Evolutionary conservation across 1,140 invertebrate species (phyloP).

Genomic region (Pogonognathellus flavescens): DNA sequence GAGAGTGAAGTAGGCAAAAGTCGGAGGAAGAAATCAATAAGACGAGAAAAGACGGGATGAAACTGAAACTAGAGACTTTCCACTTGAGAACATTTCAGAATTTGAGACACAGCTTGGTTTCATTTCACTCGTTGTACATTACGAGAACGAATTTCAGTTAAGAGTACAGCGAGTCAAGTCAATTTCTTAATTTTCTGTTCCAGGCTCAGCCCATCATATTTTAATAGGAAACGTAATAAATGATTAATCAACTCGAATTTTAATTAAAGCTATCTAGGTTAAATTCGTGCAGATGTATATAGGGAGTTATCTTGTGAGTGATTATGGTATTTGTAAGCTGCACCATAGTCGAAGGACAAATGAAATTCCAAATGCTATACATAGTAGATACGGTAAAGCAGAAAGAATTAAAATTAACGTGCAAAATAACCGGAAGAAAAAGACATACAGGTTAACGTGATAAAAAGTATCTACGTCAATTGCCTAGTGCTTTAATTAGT

Average conservation of each 20-base stretch:
- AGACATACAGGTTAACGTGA: too few relatives aligned
- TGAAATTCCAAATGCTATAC: background rate
- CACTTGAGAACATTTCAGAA: background rate
- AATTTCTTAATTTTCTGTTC: conserved; percentile 22
- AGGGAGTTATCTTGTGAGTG: background rate
- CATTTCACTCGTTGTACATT: background rate
- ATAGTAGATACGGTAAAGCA: background rate
- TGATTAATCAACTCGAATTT: conserved; percentile 24
- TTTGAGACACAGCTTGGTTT: background rate
- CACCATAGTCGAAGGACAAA: background rate
- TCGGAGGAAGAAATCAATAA: background rate
- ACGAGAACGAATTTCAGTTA: too few relatives aligned
- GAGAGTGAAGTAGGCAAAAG: background rate
- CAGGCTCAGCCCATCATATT: background rate
- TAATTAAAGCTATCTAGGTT: background rate
- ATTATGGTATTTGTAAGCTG: background rate
- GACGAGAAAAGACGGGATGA: background rate
- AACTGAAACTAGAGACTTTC: background rate
- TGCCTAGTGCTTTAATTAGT: background rate
- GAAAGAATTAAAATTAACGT: background rate
- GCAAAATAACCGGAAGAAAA: too few relatives aligned
- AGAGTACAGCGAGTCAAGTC: background rate
- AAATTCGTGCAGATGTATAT: too few relatives aligned
- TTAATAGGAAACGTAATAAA: conserved; percentile 11
- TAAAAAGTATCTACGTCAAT: too few relatives aligned